These are phyloP conservation scores for Platyscapa corneri DNA, from an alignment of 1,140 invertebrate species.

Conservation along the genomic window DNA sequence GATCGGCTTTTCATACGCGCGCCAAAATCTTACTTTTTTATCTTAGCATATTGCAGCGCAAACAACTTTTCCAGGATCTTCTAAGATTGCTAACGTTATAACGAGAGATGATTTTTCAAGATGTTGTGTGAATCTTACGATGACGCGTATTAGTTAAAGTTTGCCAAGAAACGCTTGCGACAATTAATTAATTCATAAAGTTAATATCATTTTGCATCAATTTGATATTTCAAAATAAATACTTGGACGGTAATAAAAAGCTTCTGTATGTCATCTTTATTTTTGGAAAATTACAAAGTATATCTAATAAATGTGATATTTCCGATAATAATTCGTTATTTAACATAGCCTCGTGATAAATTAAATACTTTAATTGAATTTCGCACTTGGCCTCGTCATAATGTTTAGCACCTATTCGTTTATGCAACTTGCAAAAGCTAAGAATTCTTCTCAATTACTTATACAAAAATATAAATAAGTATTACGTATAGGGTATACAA, in stretches of 20 bases:
- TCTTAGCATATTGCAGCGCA: background rate
- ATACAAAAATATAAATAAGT: background rate
- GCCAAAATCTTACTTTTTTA: background rate
- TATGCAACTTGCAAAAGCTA: background rate
- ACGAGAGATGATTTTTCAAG: background rate
- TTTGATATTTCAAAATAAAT: too few species aligned
- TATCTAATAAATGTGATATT: too few species aligned
- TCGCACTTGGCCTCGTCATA: background rate
- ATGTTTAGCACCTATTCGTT: background rate
- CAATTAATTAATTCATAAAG: too few species aligned
- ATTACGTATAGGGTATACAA: background rate
- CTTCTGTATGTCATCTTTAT: too few species aligned
- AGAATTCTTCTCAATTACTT: background rate
- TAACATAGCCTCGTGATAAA: background rate
- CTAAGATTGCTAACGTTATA: background rate
- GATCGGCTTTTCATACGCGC: background rate
- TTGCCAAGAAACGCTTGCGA: too few species aligned
- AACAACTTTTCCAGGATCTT: background rate
- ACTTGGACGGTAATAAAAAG: too few species aligned
- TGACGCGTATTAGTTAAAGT: too few species aligned
- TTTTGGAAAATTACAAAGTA: too few species aligned
- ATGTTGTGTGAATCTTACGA: too few species aligned
- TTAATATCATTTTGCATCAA: too few species aligned
- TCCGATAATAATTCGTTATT: background rate
- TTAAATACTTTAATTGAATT: background rate